phyloP scores from a whole-genome alignment of 2,113 vertebrate species.

The Sorex araneus region DNA sequence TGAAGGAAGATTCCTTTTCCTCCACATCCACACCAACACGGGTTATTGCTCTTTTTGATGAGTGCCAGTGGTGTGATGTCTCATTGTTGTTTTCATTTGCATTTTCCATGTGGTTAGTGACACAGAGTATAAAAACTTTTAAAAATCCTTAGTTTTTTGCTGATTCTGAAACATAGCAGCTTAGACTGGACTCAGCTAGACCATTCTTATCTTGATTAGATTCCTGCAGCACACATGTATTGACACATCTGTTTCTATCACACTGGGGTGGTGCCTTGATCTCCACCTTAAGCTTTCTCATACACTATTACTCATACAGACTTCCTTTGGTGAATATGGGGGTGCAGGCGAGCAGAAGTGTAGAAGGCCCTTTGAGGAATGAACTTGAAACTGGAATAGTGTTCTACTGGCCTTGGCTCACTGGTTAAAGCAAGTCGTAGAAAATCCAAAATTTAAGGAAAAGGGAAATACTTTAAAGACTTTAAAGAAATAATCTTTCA shows the following conservation, averaged over 20 bases:
- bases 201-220: conserved; percentile 16
- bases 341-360: background rate
- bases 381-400: background rate
- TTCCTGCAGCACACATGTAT: background rate
- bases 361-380: background rate
- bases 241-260: background rate
- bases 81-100: no score
- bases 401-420: background rate
- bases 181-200: background rate
- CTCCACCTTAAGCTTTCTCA: background rate
- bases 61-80: no score
- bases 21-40: no score
- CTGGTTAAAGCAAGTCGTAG: background rate
- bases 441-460: background rate
- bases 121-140: no score
- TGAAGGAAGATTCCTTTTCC: no score
- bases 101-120: no score
- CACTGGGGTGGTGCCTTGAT: background rate
- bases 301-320: background rate
- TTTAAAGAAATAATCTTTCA: background rate
- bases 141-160: background rate
- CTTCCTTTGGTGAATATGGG: background rate
- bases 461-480: background rate
- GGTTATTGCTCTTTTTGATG: no score
- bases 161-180: conserved; percentile 33